Conservation (phyloP, 2,113 vertebrate genomes). For the Ovis aries region DNA sequence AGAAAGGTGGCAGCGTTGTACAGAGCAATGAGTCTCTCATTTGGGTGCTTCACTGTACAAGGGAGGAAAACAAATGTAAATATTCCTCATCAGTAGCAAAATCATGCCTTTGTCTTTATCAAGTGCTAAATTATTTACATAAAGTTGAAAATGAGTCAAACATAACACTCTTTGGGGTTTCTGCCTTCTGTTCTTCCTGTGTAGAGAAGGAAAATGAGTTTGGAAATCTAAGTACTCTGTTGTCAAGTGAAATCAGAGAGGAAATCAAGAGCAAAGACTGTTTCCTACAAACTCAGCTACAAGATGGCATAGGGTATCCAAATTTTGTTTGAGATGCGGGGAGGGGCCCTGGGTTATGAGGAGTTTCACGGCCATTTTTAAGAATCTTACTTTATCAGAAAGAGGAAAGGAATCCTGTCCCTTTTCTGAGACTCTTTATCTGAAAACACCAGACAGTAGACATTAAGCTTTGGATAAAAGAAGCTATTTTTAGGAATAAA, state of each 20-base stretch:
- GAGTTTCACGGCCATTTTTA: neutral
- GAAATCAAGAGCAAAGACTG: neutral
- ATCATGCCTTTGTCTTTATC: neutral
- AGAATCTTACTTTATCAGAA: neutral
- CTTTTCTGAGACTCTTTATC: neutral
- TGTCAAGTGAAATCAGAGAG: neutral
- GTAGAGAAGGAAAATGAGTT: neutral
- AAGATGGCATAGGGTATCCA: neutral
- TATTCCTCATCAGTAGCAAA: neutral
- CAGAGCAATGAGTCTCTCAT: neutral
- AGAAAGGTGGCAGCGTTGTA: neutral
- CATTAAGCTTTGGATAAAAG: neutral
- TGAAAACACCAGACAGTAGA: neutral
- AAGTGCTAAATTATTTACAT: neutral
- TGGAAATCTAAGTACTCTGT: conserved; percentile 13
- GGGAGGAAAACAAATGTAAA: neutral
- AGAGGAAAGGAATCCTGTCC: neutral
- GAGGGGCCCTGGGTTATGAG: neutral
- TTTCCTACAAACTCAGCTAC: neutral
- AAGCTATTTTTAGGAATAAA: neutral
- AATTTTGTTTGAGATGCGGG: neutral
- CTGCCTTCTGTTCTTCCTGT: neutral
- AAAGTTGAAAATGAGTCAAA: conserved; percentile 28
- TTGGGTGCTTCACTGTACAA: neutral
- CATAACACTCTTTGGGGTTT: neutral